Evolutionary conservation across 2,888 invertebrate genomes (phyloP).

Genomic region (Eupeodes luniger): DNA sequence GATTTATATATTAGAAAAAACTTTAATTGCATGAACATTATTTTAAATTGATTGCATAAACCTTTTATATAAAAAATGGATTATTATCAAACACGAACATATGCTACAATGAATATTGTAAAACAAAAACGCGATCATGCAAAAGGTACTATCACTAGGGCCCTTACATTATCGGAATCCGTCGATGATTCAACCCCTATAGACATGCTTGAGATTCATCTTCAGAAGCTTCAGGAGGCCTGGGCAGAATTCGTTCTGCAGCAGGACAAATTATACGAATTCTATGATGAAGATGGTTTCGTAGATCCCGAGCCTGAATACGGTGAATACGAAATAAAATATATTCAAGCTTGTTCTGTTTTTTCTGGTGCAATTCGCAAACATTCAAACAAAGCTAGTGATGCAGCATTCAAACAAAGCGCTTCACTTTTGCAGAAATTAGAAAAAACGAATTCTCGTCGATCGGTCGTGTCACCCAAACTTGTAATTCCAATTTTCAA

Average conservation of each 20-base stretch:
- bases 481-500: conserved; percentile 55
- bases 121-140: no score
- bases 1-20: no score
- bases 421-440: neutral
- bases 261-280: neutral
- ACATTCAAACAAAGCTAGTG: neutral
- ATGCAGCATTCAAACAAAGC: neutral
- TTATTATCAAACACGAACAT: no score
- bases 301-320: neutral
- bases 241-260: neutral
- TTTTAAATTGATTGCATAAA: no score
- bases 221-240: conserved; percentile 22
- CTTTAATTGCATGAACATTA: no score
- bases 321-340: conserved; percentile 3
- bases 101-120: no score
- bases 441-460: neutral
- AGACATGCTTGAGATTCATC: neutral
- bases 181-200: neutral
- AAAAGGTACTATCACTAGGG: neutral
- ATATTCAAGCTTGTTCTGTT: neutral
- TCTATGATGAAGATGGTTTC: neutral
- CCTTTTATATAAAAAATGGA: no score
- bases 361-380: conserved; percentile 9
- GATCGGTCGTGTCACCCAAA: conserved; percentile 44
- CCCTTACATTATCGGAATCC: conserved; percentile 25